Evolutionary conservation across 2,113 vertebrate genomes (phyloP).

Genomic region (Cynocephalus volans): DNA sequence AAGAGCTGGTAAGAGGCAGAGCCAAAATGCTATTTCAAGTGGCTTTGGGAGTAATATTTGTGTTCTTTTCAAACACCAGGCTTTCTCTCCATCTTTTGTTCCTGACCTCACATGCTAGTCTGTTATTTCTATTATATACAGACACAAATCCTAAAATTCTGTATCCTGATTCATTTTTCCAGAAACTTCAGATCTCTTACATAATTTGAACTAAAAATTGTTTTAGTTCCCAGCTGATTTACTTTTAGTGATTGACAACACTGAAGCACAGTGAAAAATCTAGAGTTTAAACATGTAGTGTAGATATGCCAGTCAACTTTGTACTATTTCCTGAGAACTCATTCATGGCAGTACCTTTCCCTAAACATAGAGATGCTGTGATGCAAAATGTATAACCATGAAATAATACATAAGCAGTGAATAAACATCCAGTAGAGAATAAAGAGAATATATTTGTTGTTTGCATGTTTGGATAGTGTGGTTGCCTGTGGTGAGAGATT

Average conservation of each 20-base stretch:
- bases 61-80: background rate
- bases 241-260: background rate
- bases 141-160: background rate
- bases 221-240: background rate
- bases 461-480: background rate
- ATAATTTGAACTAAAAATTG: constrained; percentile 19
- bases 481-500: background rate
- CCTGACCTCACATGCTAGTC: background rate
- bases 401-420: background rate
- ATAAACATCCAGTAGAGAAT: background rate
- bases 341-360: background rate
- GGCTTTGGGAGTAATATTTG: background rate
- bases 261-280: background rate
- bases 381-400: background rate
- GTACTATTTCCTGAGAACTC: background rate
- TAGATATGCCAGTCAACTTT: background rate
- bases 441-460: background rate
- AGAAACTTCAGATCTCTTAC: background rate
- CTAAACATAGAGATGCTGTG: background rate
- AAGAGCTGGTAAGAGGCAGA: background rate
- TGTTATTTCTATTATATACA: background rate
- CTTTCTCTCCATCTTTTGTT: background rate
- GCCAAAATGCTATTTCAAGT: background rate
- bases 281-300: background rate
- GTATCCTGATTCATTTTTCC: background rate